A percentile compares a stretch with the other conserved stretches of the same genome.
Conservation (phyloP, 1,140 invertebrate species). For the Centruroides sculpturatus region DNA sequence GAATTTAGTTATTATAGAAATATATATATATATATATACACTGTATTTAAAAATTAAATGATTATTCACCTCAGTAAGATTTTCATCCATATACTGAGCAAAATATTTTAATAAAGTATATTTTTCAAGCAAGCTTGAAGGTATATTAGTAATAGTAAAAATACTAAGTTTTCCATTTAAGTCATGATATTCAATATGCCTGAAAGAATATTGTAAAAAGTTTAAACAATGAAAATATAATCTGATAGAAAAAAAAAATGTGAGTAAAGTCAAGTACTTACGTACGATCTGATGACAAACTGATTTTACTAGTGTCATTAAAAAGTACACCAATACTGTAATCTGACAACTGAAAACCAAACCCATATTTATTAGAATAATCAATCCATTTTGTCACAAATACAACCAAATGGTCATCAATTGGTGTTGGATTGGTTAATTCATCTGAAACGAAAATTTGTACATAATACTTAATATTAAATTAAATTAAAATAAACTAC, state of each 20-base stretch:
- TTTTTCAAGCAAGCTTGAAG: conserved; percentile 37
- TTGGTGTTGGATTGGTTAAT: too few relatives aligned
- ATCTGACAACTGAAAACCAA: conserved; percentile 92
- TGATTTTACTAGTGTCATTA: conserved; percentile 83
- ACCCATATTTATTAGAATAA: conserved; percentile 96
- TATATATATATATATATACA: too few relatives aligned
- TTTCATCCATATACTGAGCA: conserved; percentile 46
- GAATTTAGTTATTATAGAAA: too few relatives aligned
- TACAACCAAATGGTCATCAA: background rate
- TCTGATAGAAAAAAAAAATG: too few relatives aligned
- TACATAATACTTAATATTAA: too few relatives aligned
- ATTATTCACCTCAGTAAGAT: conserved; percentile 37
- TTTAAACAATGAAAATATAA: too few relatives aligned
- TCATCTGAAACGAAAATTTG: too few relatives aligned
- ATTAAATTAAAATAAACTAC: too few relatives aligned
- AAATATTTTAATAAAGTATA: conserved; percentile 43
- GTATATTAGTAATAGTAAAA: conserved; percentile 33
- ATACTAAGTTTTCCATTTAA: conserved; percentile 33
- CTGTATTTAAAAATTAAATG: too few relatives aligned
- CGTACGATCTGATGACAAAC: conserved; percentile 71
- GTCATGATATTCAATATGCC: conserved; percentile 43
- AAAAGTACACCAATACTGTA: conserved; percentile 90
- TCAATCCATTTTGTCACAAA: conserved; percentile 88
- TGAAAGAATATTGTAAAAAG: conserved; percentile 15
- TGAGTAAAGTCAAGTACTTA: conserved; percentile 32